Percentiles rank a stretch among this genome's conserved stretches.
Evolutionary conservation across 2,888 invertebrate genomes (phyloP).

Genomic region (Cacoxenus indagator): DNA sequence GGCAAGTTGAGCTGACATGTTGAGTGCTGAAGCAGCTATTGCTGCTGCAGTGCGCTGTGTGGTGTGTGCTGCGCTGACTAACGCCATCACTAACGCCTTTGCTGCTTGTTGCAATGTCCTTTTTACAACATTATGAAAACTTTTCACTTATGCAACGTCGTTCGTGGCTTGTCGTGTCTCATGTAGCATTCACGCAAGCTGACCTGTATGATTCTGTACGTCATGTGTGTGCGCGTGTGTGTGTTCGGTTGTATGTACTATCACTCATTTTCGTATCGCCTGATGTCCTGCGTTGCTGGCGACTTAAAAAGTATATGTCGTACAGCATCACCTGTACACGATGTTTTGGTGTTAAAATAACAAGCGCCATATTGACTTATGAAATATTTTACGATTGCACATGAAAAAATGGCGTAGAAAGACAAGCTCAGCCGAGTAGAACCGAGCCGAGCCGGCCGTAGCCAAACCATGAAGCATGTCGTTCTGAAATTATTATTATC

Average conservation of each 20-base stretch:
- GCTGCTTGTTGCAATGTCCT: not conserved
- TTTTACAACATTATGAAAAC: not conserved
- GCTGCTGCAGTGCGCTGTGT: not conserved
- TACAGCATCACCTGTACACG: slow-evolving; percentile 3
- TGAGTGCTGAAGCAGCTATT: not conserved
- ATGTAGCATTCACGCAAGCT: not conserved
- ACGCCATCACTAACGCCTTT: not conserved
- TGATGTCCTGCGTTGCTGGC: not conserved
- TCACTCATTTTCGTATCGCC: not conserved
- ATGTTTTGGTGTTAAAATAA: slow-evolving; percentile 56
- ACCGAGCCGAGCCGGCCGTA: too few relatives aligned
- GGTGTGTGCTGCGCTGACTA: not conserved
- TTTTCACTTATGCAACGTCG: not conserved
- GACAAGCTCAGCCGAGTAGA: not conserved
- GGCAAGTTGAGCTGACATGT: slow-evolving; percentile 8
- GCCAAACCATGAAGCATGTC: too few relatives aligned
- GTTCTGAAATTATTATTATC: slow-evolving; percentile 2
- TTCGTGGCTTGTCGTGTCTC: not conserved
- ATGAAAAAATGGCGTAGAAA: not conserved
- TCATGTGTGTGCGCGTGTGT: not conserved
- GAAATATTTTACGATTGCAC: slow-evolving; percentile 47
- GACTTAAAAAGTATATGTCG: slow-evolving; percentile 1
- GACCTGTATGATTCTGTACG: not conserved
- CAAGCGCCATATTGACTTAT: slow-evolving; percentile 62
- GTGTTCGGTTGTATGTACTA: not conserved